Percentiles rank a stretch among this genome's conserved stretches.
Conservation (phyloP, 2,888 invertebrate genomes). For the Carterocephalus palaemon region DNA sequence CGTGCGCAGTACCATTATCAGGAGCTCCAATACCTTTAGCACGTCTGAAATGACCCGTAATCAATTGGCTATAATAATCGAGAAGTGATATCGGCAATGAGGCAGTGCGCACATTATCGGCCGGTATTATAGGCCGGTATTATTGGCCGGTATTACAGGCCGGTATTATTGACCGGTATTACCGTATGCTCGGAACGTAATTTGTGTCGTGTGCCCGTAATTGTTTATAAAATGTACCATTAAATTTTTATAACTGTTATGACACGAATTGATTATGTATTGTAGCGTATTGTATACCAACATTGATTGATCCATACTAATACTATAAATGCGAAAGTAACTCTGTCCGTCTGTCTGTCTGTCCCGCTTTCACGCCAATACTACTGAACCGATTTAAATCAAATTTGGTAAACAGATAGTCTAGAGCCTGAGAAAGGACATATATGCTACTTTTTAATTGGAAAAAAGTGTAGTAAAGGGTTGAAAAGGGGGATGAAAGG, state of each 20-base stretch:
- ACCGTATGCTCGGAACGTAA: neutral
- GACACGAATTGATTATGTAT: conserved; percentile 8
- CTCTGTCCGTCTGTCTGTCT: too few species aligned
- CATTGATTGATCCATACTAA: too few species aligned
- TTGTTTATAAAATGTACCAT: neutral
- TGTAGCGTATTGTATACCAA: too few species aligned
- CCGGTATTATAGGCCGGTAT: conserved; percentile 9
- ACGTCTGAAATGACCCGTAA: neutral
- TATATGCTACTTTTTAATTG: too few species aligned
- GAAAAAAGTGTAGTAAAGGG: too few species aligned
- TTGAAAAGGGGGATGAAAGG: too few species aligned
- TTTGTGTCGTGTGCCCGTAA: conserved; percentile 8
- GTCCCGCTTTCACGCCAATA: too few species aligned
- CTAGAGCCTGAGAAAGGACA: too few species aligned
- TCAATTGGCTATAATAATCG: conserved; percentile 8
- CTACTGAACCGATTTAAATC: too few species aligned
- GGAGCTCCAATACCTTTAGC: conserved; percentile 1
- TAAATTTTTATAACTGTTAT: neutral
- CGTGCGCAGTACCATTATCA: too few species aligned
- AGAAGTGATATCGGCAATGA: conserved; percentile 9
- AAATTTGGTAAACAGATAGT: too few species aligned
- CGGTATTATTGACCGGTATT: conserved; percentile 6
- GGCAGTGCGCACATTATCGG: conserved; percentile 10
- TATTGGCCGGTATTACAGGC: conserved; percentile 11
- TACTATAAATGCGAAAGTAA: too few species aligned